Conservation (phyloP, 1,140 invertebrate species). For the Gonioctena quinquepunctata region DNA sequence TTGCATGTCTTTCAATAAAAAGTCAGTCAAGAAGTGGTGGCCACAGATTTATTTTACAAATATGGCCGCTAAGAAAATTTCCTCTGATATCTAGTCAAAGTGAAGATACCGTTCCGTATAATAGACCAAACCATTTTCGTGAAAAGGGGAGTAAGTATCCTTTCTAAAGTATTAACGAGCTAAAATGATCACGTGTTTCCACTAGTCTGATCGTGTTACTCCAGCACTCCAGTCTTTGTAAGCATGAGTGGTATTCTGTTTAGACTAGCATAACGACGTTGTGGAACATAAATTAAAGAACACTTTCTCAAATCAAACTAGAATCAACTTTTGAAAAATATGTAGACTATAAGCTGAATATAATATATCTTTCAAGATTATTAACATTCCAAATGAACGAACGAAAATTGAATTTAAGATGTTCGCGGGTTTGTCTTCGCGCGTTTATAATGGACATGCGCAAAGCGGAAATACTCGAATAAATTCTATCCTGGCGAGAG, state of each 20-base stretch:
- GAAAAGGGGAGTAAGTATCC: constrained; percentile 49
- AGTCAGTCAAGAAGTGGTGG: no score
- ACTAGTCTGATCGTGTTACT: constrained; percentile 20
- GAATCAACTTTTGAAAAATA: no score
- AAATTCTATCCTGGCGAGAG: background rate
- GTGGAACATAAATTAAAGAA: constrained; percentile 28
- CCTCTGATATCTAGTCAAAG: constrained; percentile 33
- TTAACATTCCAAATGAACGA: background rate
- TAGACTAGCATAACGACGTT: constrained; percentile 21
- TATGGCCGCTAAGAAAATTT: constrained; percentile 36
- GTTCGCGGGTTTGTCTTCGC: constrained; percentile 21
- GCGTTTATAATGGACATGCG: constrained; percentile 9
- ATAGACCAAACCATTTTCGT: constrained; percentile 49
- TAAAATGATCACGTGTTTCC: constrained; percentile 46
- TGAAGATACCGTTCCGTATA: constrained; percentile 50
- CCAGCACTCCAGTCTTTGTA: background rate
- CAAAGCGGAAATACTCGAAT: background rate
- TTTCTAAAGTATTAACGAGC: constrained; percentile 44
- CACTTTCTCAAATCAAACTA: background rate
- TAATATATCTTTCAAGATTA: no score
- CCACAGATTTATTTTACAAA: no score
- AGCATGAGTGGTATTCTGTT: constrained; percentile 29
- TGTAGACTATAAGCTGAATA: no score
- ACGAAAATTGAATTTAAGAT: constrained; percentile 17
- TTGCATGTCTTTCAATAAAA: no score